Conservation (phyloP, 2,888 invertebrate genomes). For the Drosophila histrio region DNA sequence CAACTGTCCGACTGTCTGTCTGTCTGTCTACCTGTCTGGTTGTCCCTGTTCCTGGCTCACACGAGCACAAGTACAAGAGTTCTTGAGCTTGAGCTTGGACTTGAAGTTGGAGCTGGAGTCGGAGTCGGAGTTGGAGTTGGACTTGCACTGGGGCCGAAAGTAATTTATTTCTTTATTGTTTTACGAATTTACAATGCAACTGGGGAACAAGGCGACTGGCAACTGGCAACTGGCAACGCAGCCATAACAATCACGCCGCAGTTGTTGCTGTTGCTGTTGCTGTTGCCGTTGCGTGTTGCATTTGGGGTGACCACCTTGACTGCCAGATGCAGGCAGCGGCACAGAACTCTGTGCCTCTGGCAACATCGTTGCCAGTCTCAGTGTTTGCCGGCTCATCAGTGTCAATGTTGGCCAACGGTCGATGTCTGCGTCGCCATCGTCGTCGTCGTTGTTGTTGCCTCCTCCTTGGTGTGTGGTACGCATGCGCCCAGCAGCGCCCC, state of each 20-base stretch:
- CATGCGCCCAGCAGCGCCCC: slow-evolving; percentile 80
- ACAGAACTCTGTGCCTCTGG: slow-evolving; percentile 50
- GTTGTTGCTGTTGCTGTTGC: slow-evolving; percentile 48
- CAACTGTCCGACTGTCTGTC: slow-evolving; percentile 2
- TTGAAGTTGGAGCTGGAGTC: slow-evolving; percentile 26
- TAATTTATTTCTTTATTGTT: slow-evolving; percentile 85
- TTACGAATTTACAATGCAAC: slow-evolving; percentile 81
- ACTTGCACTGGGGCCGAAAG: slow-evolving; percentile 76
- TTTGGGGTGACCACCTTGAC: slow-evolving; percentile 78
- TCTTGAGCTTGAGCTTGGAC: slow-evolving; percentile 67
- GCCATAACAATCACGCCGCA: slow-evolving; percentile 78
- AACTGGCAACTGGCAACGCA: slow-evolving; percentile 62
- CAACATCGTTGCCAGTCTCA: slow-evolving; percentile 39
- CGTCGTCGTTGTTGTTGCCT: slow-evolving; percentile 34
- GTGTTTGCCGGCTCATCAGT: slow-evolving; percentile 74
- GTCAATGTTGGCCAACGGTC: slow-evolving; percentile 68
- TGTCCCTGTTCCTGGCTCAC: slow-evolving; percentile 46
- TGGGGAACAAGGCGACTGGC: slow-evolving; percentile 69
- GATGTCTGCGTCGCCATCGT: slow-evolving; percentile 38
- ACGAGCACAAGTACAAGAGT: slow-evolving; percentile 68
- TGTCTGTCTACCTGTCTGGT: slow-evolving; percentile 3
- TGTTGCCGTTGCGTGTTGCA: slow-evolving; percentile 69
- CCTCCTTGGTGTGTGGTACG: slow-evolving; percentile 76
- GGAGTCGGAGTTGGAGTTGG: slow-evolving; percentile 14
- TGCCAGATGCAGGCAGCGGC: slow-evolving; percentile 48